Conservation (phyloP, 2,888 invertebrate genomes). For the Gastrophysa polygoni region DNA sequence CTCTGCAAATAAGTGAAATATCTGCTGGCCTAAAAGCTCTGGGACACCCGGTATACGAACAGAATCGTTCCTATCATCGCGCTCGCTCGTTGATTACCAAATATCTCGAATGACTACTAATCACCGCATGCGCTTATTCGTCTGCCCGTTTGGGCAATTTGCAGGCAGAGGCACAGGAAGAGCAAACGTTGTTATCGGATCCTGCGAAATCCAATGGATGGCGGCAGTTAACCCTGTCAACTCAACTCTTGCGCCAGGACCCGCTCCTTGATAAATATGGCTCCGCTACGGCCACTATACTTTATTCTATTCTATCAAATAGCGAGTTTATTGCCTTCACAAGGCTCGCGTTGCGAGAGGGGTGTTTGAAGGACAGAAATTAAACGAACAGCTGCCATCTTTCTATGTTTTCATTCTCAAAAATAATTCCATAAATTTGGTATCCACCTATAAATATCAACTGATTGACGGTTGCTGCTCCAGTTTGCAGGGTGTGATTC, state of each 20-base stretch:
- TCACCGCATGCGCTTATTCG: neutral
- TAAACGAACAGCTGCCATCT: too few species aligned
- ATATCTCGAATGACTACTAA: constrained; percentile 10
- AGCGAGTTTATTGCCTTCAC: neutral
- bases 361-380: too few species aligned
- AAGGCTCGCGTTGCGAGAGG: neutral
- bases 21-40: too few species aligned
- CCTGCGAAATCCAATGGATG: constrained; percentile 45
- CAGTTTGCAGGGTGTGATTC: too few species aligned
- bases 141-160: constrained; percentile 6
- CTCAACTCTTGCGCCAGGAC: constrained; percentile 47
- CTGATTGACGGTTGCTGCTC: too few species aligned
- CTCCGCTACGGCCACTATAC: constrained; percentile 29
- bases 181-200: constrained; percentile 47
- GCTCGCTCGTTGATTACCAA: constrained; percentile 17
- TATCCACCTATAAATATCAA: too few species aligned
- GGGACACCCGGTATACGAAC: too few species aligned
- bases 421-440: too few species aligned
- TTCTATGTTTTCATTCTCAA: too few species aligned
- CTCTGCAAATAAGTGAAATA: too few species aligned
- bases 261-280: constrained; percentile 46
- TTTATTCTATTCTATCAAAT: constrained; percentile 1
- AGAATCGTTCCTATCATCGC: too few species aligned
- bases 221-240: constrained; percentile 50
- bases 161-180: constrained; percentile 20